Base-by-base conservation (phyloP, 2,113 vertebrate species). In the Cephalopterus ornatus region DNA sequence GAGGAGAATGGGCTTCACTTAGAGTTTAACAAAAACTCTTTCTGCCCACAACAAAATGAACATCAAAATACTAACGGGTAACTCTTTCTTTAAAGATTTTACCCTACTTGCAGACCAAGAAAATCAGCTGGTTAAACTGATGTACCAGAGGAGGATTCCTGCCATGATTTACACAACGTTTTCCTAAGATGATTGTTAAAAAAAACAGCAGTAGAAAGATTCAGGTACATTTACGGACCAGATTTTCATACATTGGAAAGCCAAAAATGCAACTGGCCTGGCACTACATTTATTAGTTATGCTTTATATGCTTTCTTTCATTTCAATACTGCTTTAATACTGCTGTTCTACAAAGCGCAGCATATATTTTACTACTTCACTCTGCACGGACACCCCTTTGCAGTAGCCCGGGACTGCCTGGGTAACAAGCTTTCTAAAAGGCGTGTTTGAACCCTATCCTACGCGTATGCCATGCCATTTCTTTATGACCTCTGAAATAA, bases 391-490 rank as follows among this genome's bases (percentile, higher is more conserved):
- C 16, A 18, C 14, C 8, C 1, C 1, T 10, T 23, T 39, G 50
- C 76, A 9, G 17, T 0, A 16, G 33, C 37, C 5, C 6, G 10
- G 39, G 33, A 11, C 26, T 23, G 46, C 70, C 14, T 5, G 59
- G 18, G 37, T 24, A 4, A 1, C 4, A 1, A 7, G 6, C 62
- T 10, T 23, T 3, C 12, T 5, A 1, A 4, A 14, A 14, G 62
- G 24, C 12, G 27, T 2, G 37, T 61, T 24, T 5, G 70, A 30
- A 4, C 2, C 14, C 22, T 4, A 44, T 9, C 14, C 9, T 13
- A 2, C 33, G 7, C 3, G 42, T 6, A 33, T 24, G 33, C 21
- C 30, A 26, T 11, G 14, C 32, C 22, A 21, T 11, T 32, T 23
- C 46, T n/a, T 3, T 27, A 9, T 18, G 42, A 23, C 5, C 59